These are phyloP conservation scores for Phaedon cochleariae DNA, from an alignment of 2,888 invertebrate genomes.

Conservation along the genomic window DNA sequence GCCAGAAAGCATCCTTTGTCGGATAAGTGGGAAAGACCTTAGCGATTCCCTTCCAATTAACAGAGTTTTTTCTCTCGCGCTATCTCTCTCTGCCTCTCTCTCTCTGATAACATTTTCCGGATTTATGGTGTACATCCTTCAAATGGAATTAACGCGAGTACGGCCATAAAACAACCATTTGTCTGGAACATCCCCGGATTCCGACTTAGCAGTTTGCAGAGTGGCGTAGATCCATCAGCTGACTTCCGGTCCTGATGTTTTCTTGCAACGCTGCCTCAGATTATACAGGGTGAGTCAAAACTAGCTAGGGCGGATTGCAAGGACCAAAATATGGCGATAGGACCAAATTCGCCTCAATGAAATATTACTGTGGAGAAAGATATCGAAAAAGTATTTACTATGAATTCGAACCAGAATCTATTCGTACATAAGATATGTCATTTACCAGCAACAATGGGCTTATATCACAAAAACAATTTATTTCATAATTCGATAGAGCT, in stretches of 20 bases:
- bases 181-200: conserved; percentile 52
- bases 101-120: conserved; percentile 58
- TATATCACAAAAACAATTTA: too few relatives aligned
- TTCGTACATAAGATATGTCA: too few relatives aligned
- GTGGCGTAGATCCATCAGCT: conserved; percentile 51
- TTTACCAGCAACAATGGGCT: too few relatives aligned
- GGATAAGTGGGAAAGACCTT: conserved; percentile 17
- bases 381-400: too few relatives aligned
- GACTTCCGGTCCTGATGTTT: conserved; percentile 25
- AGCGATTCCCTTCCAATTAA: conserved; percentile 46
- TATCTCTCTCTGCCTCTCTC: too few relatives aligned
- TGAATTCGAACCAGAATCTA: too few relatives aligned
- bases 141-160: conserved; percentile 59
- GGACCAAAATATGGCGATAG: too few relatives aligned
- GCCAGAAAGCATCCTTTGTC: conserved; percentile 24
- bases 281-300: conserved; percentile 24
- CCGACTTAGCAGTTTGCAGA: conserved; percentile 47
- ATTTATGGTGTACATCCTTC: conserved; percentile 60
- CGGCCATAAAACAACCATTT: conserved; percentile 59
- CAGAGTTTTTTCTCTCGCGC: conserved; percentile 55
- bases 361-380: too few relatives aligned
- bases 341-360: too few relatives aligned
- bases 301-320: too few relatives aligned
- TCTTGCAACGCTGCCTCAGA: conserved; percentile 28
- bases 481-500: too few relatives aligned